A percentile compares a stretch with the other conserved stretches of the same genome.
These are phyloP conservation scores for Aegithalos caudatus DNA, from an alignment of 2,113 vertebrate species.

Conservation along the genomic window DNA sequence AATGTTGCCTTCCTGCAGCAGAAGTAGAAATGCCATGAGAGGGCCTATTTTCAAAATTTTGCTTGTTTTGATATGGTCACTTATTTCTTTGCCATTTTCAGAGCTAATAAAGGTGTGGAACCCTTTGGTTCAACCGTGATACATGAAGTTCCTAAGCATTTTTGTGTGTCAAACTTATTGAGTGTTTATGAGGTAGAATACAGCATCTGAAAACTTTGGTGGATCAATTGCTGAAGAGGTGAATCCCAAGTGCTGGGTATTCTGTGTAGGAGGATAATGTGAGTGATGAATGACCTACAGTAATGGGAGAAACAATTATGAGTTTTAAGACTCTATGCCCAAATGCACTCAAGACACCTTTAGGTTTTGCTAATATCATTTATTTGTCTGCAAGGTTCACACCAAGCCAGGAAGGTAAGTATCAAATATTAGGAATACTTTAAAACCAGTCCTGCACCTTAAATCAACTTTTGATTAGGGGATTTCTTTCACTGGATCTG, in stretches of 20 bases:
- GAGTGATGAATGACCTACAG: background rate
- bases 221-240: fast-evolving
- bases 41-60: background rate
- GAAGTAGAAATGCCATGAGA: background rate
- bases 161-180: background rate
- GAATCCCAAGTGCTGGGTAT: background rate
- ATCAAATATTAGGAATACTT: background rate
- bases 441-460: background rate
- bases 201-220: background rate
- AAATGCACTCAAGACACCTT: background rate
- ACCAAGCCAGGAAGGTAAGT: background rate
- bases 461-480: background rate
- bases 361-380: background rate
- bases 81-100: background rate
- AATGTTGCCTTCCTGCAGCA: background rate
- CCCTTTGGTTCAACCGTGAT: background rate
- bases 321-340: background rate
- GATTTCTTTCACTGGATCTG: background rate
- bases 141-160: background rate
- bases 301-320: background rate
- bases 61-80: background rate
- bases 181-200: background rate
- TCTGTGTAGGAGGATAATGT: fast-evolving
- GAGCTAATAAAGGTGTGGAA: background rate
- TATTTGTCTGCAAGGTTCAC: background rate